Conservation (phyloP, 2,797 vertebrate genomes). For the Intellagama lesueurii region DNA sequence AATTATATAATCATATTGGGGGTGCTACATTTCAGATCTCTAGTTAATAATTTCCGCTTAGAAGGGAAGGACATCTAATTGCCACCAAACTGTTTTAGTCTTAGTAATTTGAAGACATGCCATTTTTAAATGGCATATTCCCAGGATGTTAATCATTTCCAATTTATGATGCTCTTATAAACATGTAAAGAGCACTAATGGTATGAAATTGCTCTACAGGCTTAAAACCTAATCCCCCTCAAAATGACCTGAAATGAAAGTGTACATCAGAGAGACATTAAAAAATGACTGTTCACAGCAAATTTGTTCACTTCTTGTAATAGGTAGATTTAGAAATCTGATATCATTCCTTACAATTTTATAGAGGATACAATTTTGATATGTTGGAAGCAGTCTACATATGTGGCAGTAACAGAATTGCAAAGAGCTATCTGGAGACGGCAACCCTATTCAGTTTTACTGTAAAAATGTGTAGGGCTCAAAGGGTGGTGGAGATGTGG, state of each 20-base stretch:
- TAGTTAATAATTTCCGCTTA: slow-evolving; percentile 1
- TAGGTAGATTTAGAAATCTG: not conserved
- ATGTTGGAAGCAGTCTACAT: not conserved
- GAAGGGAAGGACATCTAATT: slow-evolving; percentile 15
- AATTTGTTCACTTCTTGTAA: not conserved
- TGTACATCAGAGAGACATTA: not conserved
- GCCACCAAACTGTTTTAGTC: not conserved
- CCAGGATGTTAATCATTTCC: slow-evolving; percentile 14
- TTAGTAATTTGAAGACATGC: slow-evolving; percentile 30
- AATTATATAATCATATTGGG: slow-evolving; percentile 6
- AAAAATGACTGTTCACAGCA: not conserved
- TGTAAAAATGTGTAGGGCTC: no score
- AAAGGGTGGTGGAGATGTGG: no score
- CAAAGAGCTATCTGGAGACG: not conserved
- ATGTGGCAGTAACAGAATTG: not conserved
- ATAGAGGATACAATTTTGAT: not conserved
- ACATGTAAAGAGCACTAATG: slow-evolving; percentile 31
- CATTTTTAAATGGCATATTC: slow-evolving; percentile 26
- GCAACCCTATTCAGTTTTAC: no score
- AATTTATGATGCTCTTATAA: slow-evolving; percentile 41
- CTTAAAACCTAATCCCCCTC: slow-evolving; percentile 26
- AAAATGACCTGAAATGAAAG: slow-evolving; percentile 39
- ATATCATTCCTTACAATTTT: slow-evolving; percentile 9
- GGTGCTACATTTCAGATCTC: slow-evolving; percentile 11
- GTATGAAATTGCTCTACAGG: slow-evolving; percentile 11